These are phyloP conservation scores for Megastigmus dorsalis DNA, from an alignment of 2,888 invertebrate genomes.

Conservation along the genomic window DNA sequence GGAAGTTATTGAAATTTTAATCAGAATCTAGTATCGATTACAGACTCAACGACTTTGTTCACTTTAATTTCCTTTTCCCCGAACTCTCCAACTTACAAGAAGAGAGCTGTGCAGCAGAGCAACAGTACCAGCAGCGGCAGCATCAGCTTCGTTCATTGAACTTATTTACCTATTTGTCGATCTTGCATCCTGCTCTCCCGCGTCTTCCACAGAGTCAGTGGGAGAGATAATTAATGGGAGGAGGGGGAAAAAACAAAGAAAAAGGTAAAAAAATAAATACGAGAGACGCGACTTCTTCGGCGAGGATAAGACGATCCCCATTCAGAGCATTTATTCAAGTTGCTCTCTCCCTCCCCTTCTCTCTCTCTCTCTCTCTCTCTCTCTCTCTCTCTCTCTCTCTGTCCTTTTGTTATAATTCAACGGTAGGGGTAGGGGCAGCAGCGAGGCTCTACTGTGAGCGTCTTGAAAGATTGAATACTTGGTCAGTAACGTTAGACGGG, in stretches of 20 bases:
- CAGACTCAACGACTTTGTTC: background rate
- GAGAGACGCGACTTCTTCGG: constrained; percentile 12
- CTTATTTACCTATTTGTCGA: constrained; percentile 38
- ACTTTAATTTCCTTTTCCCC: background rate
- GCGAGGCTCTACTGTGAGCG: too few relatives aligned
- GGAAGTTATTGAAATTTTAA: background rate
- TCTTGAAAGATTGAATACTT: constrained; percentile 51
- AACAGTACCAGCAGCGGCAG: too few relatives aligned
- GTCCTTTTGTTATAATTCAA: constrained; percentile 47
- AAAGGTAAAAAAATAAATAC: constrained; percentile 8
- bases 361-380: too few relatives aligned
- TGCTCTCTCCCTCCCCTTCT: constrained; percentile 39
- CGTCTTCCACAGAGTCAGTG: too few relatives aligned
- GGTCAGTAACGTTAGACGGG: constrained; percentile 35
- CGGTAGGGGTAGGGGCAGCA: background rate
- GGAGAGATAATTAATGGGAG: too few relatives aligned
- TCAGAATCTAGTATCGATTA: background rate
- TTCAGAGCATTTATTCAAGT: constrained; percentile 46
- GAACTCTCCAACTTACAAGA: background rate
- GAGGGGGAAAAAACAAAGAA: constrained; percentile 12
- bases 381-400: too few relatives aligned
- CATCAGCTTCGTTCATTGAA: constrained; percentile 6
- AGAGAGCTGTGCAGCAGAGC: background rate
- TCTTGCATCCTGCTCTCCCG: constrained; percentile 13
- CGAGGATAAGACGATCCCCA: constrained; percentile 37